These are phyloP conservation scores for Mystacornis crossleyi DNA, from an alignment of 2,113 vertebrate species.

Conservation along the genomic window DNA sequence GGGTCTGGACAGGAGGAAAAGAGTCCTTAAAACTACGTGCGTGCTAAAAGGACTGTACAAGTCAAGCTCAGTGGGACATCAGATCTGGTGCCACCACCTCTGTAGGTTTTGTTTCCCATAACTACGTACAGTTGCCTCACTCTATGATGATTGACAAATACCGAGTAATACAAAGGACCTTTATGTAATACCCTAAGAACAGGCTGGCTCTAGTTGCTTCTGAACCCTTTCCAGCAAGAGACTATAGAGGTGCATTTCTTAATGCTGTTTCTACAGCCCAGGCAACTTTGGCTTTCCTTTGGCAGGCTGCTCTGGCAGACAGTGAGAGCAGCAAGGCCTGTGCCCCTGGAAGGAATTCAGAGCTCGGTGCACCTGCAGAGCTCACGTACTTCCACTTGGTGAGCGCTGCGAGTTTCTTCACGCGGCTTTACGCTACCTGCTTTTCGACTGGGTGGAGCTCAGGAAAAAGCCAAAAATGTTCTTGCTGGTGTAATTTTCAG, in stretches of 20 bases:
- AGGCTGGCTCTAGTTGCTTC: not conserved
- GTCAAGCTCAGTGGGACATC: not conserved
- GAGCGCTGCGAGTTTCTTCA: not conserved
- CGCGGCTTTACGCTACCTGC: not conserved
- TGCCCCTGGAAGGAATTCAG: not conserved
- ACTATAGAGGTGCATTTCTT: not conserved
- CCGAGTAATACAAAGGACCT: not conserved
- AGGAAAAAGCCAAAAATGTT: not conserved
- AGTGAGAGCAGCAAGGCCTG: not conserved
- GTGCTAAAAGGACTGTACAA: not conserved
- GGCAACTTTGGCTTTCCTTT: not conserved
- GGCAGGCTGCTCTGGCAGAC: not conserved
- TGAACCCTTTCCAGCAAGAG: not conserved
- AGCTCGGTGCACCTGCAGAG: not conserved
- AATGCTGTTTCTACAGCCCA: not conserved
- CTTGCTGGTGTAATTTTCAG: slow-evolving; percentile 1
- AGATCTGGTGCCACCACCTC: not conserved
- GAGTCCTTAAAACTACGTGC: not conserved
- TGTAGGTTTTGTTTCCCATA: not conserved
- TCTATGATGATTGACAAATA: not conserved
- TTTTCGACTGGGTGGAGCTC: not conserved
- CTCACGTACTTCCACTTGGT: not conserved
- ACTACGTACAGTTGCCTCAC: not conserved
- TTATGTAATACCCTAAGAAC: not conserved
- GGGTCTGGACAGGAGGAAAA: not conserved